Conservation (phyloP, 2,797 vertebrate species). For the Eulemur albifrons region DNA sequence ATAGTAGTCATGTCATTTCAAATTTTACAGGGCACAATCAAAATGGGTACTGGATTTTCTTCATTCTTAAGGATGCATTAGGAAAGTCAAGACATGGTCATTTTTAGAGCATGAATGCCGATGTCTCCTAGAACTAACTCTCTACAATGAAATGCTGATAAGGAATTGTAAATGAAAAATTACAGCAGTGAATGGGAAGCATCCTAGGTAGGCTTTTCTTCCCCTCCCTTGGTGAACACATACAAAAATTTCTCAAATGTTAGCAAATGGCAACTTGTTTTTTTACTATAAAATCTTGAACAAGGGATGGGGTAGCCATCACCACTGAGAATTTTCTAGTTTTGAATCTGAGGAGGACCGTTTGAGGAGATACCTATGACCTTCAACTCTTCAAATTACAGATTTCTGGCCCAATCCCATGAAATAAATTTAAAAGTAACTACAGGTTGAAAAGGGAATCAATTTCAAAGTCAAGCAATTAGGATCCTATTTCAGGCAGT, state of each 20-base stretch:
- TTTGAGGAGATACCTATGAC: not conserved
- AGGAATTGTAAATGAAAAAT: not conserved
- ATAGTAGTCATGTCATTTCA: not conserved
- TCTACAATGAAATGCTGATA: slow-evolving; percentile 8
- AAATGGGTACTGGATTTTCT: not conserved
- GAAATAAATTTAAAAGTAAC: slow-evolving; percentile 36
- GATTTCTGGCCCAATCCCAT: not conserved
- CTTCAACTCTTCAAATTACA: not conserved
- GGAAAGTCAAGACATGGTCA: not conserved
- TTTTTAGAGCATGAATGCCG: not conserved
- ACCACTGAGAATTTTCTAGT: slow-evolving; percentile 33
- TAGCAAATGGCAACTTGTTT: slow-evolving; percentile 1
- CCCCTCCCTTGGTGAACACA: not conserved
- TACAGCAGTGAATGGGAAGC: not conserved
- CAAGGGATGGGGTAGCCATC: not conserved
- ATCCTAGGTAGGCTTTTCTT: not conserved
- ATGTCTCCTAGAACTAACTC: not conserved
- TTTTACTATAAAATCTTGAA: slow-evolving; percentile 33
- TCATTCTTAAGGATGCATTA: not conserved
- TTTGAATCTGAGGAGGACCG: not conserved
- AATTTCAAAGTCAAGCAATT: slow-evolving; percentile 35
- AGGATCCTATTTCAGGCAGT: slow-evolving; percentile 16
- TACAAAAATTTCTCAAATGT: not conserved
- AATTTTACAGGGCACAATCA: not conserved
- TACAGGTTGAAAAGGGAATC: not conserved